Base-by-base conservation (phyloP, 2,888 invertebrate species). In the Zelleria hepariella region DNA sequence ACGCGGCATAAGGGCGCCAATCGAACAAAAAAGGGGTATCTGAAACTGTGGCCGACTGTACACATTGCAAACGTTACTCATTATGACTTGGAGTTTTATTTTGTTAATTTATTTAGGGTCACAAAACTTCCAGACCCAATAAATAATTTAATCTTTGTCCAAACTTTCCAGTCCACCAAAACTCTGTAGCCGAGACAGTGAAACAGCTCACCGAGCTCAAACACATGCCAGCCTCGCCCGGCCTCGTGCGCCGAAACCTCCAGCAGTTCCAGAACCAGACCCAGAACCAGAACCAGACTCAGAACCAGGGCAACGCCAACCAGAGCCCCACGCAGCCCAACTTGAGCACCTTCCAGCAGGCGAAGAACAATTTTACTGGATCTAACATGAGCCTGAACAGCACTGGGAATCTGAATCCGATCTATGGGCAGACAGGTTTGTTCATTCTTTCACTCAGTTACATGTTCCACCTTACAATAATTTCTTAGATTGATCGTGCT, bases 141-240 rank as follows among this genome's bases (percentile, higher is more conserved):
- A 26, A 26, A 26, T 26, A 26, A 26, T 26, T 26, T n/a, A n/a
- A n/a, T n/a, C n/a, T n/a, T n/a, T n/a, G n/a, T n/a, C n/a, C n/a
- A n/a, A n/a, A n/a, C 32, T 49, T 70, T 66, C 2, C 73, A 85
- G 82, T 69, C 2, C 75, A 73, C 49, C 73, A 75, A 68, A 85
- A 88, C 57, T 89, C 93, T 48, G 96, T 96, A 20, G 95, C 96
- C 0, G 96, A 96, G 78, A 95, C 96, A 0, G 95, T 96, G 6
- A 94, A 95, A 75, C 95, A 95, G 51, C 82, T 96, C 60, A 96
- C 95, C 0, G 95, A 96, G 72, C 81, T 96, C 63, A 93, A 95
- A 69, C 96, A 96, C 81, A 95, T 94, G 69, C 96, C 96, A 0
- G 95, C 96, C 2, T 96, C 96, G 65, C 96, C 96, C 4, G 93